Conservation (phyloP, 1,140 invertebrate species). For the Atopsyche davidsoni region DNA sequence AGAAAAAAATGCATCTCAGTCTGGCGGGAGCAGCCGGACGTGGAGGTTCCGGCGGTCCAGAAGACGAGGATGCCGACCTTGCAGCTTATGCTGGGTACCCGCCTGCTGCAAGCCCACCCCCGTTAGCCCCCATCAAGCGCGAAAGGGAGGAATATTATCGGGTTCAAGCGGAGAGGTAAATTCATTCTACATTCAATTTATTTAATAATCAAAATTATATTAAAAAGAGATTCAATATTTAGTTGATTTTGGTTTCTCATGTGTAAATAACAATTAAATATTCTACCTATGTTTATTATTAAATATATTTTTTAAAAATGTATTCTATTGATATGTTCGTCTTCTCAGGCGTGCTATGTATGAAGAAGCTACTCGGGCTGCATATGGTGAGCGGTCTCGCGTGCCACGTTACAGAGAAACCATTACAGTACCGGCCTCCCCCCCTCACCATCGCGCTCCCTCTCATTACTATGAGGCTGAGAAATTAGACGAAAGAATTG, state of each 20-base stretch:
- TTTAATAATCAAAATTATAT: no score
- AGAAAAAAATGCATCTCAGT: constrained; percentile 89
- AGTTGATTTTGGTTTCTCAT: no score
- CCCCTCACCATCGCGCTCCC: not conserved
- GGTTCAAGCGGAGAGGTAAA: constrained; percentile 13
- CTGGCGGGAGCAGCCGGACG: constrained; percentile 41
- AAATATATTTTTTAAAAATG: no score
- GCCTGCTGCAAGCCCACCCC: constrained; percentile 41
- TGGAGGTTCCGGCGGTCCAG: constrained; percentile 33
- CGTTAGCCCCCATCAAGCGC: constrained; percentile 23
- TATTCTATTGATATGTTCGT: not conserved
- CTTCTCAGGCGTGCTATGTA: constrained; percentile 8
- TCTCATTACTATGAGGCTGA: no score
- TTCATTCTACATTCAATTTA: no score
- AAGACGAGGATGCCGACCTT: constrained; percentile 81
- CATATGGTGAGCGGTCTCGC: constrained; percentile 5
- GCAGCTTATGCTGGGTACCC: constrained; percentile 44
- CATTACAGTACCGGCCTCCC: not conserved
- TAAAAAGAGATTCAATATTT: no score
- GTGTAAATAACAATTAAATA: no score
- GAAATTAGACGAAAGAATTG: no score
- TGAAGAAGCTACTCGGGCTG: constrained; percentile 7
- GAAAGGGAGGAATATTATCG: constrained; percentile 24
- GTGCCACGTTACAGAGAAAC: not conserved
- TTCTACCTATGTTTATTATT: no score